Percentiles rank a stretch among this genome's conserved stretches.
Evolutionary conservation across 2,888 invertebrate species (phyloP).

Genomic region (Salticus scenicus): DNA sequence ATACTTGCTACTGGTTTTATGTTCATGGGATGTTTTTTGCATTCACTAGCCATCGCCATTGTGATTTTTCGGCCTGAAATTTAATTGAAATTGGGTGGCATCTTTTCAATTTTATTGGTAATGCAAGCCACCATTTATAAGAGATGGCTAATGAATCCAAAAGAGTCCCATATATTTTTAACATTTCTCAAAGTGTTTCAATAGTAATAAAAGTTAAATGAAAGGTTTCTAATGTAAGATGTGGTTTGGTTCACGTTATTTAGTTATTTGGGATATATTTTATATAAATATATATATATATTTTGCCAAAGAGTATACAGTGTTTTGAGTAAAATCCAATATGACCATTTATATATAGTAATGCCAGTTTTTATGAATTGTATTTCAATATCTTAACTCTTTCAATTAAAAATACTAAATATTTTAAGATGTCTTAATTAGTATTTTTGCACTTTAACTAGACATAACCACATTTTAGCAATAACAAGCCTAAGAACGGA

Average conservation of each 20-base stretch:
- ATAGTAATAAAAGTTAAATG: constrained; percentile 68
- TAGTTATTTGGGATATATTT: constrained; percentile 71
- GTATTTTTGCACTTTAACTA: constrained; percentile 70
- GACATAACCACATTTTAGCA: constrained; percentile 71
- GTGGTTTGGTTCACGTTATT: constrained; percentile 69
- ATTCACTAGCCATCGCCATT: neutral
- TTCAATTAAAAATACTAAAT: constrained; percentile 70
- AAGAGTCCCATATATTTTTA: constrained; percentile 54
- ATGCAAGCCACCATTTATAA: neutral
- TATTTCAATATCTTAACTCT: constrained; percentile 70
- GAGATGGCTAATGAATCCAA: neutral
- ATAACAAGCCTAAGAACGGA: constrained; percentile 66
- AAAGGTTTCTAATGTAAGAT: constrained; percentile 64
- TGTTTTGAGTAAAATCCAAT: constrained; percentile 71
- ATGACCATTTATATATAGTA: constrained; percentile 69
- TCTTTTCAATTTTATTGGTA: constrained; percentile 9
- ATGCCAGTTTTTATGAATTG: constrained; percentile 70
- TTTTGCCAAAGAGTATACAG: constrained; percentile 71
- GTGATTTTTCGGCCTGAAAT: neutral
- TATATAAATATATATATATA: constrained; percentile 71
- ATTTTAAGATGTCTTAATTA: constrained; percentile 71
- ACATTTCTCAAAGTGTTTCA: constrained; percentile 68
- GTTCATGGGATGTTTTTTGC: constrained; percentile 7
- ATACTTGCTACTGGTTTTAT: constrained; percentile 50
- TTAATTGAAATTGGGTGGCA: neutral